A percentile compares a stretch with the other conserved stretches of the same genome.
phyloP scores from a whole-genome alignment of 2,888 invertebrate genomes.

The Lepeophtheirus nordmannii region DNA sequence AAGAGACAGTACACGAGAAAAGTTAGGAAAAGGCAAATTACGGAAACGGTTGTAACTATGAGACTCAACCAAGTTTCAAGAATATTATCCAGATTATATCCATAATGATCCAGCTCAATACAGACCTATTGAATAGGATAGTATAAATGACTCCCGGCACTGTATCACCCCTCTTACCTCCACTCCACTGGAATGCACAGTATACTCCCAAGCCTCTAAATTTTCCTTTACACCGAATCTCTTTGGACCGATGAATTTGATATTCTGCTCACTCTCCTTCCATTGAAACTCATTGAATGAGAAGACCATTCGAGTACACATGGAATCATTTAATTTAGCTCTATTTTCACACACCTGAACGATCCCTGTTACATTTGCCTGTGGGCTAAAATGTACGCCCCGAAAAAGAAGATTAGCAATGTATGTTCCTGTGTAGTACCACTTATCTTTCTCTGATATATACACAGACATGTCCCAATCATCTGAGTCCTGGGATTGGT shows the following conservation, averaged over 20 bases:
- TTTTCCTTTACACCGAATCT: conserved; percentile 17
- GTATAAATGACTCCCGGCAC: too few relatives aligned
- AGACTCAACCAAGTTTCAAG: conserved; percentile 28
- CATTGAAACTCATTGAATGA: conserved; percentile 26
- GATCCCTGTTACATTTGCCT: conserved; percentile 28
- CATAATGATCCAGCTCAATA: not conserved
- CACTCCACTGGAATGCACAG: conserved; percentile 21
- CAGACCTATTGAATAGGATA: not conserved
- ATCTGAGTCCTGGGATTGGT: conserved; percentile 14
- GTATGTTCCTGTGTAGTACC: conserved; percentile 29
- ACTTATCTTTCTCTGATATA: conserved; percentile 28
- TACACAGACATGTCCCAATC: conserved; percentile 25
- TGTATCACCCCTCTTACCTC: conserved; percentile 24
- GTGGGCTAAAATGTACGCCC: conserved; percentile 25
- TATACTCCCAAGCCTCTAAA: conserved; percentile 24
- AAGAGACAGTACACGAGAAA: conserved; percentile 33
- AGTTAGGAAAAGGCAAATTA: conserved; percentile 31
- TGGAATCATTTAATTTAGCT: conserved; percentile 25
- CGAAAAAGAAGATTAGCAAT: conserved; percentile 29
- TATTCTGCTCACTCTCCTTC: not conserved
- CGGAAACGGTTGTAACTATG: conserved; percentile 30
- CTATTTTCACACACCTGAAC: conserved; percentile 29
- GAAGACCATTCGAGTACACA: conserved; percentile 27
- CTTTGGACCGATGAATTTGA: conserved; percentile 23
- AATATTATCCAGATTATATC: not conserved